Evolutionary conservation across 2,797 vertebrate species (phyloP).

Genomic region (Bufotes viridis): DNA sequence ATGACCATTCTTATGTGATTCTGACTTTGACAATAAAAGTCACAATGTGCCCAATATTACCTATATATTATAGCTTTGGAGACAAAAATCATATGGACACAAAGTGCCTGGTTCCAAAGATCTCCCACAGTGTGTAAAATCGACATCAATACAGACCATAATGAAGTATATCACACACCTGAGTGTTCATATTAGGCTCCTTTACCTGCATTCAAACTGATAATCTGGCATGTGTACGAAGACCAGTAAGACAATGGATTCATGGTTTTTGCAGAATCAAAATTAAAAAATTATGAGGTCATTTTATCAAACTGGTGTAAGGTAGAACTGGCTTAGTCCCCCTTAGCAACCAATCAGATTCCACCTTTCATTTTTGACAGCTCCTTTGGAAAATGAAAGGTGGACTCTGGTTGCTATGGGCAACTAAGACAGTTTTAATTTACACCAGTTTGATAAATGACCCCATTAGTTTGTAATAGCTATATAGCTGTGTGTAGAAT

Average conservation of each 20-base stretch:
- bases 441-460: too few species aligned
- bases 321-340: too few species aligned
- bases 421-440: too few species aligned
- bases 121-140: not conserved
- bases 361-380: too few species aligned
- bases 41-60: constrained; percentile 48
- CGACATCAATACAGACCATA: not conserved
- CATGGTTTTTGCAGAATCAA: not conserved
- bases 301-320: too few species aligned
- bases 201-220: not conserved
- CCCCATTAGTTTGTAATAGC: too few species aligned
- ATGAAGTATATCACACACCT: constrained; percentile 14
- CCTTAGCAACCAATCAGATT: too few species aligned
- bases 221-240: not conserved
- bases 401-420: too few species aligned
- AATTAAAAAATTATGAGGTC: too few species aligned
- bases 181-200: not conserved
- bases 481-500: too few species aligned
- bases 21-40: constrained; percentile 57
- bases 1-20: constrained; percentile 55
- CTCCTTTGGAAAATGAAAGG: too few species aligned
- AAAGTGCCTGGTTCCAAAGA: not conserved
- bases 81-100: constrained; percentile 28
- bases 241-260: not conserved
- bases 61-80: constrained; percentile 45